Evolutionary conservation across 2,113 vertebrate species (phyloP), one percentile per base, ranked within the genome.

Genomic region (Gopherus evgoodei): DNA sequence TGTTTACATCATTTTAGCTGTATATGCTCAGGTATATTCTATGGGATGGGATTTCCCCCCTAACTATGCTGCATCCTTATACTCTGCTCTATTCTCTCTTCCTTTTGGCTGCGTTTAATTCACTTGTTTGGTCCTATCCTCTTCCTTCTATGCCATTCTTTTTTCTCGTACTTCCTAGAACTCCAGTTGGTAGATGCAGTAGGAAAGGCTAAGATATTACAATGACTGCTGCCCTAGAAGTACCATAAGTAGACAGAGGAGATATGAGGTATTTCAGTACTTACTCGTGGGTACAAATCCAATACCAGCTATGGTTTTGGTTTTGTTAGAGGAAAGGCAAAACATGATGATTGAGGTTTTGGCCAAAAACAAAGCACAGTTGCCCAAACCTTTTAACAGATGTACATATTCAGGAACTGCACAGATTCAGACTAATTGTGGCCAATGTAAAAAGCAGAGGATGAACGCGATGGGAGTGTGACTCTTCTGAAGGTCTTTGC

Each of bases 291-390:
- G 35, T 90, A 84, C 35, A 38, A 75, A 22, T 56, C 13, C n/a
- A 42, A 88, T 91, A 62, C 83, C 59, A 86, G 76, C 35, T 52
- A 75, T 0, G 22, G 52, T 82, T 96, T 90, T 83, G 82, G 82
- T 91, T 94, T 94, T 92, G 91, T 92, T 53, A 42, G 6, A 87
- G 89, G 65, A 94, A 89, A 88, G 62, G 84, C 72, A 44, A 86
- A 92, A 76, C 0, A 6, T 44, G 27, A 49, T 0, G 7, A 76
- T 35, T n/a, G 93, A 93, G 78, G 59, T 88, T 91, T 94, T 78
- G 65, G 53, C 59, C 69, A 91, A 85, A 69, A 24, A 65, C 83
- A 83, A 91, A 88, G 50, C 76, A 81, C 35, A 86, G 94, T 54
- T 93, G 82, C 35, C 83, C 52, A 35, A 84, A 49, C 5, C 83